phyloP scores from a whole-genome alignment of 2,888 invertebrate genomes.

The Epistrophella euchroma region DNA sequence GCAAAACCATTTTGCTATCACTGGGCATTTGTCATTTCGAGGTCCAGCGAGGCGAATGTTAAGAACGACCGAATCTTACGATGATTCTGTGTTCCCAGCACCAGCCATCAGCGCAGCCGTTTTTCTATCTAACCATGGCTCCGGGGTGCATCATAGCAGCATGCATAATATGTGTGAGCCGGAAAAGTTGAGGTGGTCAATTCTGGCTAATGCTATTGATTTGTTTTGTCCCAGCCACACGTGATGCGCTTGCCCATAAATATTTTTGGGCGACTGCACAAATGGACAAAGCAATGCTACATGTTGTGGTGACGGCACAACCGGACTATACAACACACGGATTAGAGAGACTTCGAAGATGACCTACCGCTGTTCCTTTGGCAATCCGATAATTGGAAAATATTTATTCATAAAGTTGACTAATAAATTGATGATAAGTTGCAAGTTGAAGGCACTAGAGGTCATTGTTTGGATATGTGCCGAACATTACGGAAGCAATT shows the following conservation, averaged over 20 bases:
- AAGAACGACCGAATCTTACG: background rate
- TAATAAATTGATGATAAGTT: conserved; percentile 59
- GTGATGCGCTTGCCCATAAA: background rate
- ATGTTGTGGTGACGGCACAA: conserved; percentile 40
- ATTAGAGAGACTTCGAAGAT: conserved; percentile 27
- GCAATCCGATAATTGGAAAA: conserved; percentile 75
- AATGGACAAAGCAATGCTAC: conserved; percentile 10
- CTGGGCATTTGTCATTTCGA: conserved; percentile 72
- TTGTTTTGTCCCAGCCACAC: conserved; percentile 51
- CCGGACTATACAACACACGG: no score
- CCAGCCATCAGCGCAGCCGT: background rate
- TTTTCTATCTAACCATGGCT: background rate
- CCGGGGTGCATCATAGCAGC: background rate
- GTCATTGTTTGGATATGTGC: conserved; percentile 9
- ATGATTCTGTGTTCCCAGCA: conserved; percentile 22
- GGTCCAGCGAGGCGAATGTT: conserved; percentile 44
- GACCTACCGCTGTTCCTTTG: conserved; percentile 71
- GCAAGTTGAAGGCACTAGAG: conserved; percentile 4
- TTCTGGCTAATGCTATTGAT: conserved; percentile 59
- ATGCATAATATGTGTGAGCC: conserved; percentile 8
- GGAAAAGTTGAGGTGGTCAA: conserved; percentile 47
- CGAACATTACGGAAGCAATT: conserved; percentile 55
- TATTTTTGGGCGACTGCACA: conserved; percentile 31
- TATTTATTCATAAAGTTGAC: conserved; percentile 64
- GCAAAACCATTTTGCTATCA: conserved; percentile 70